These are phyloP conservation scores for Drosophila prolongata DNA, from an alignment of 2,888 invertebrate species.

Conservation along the genomic window DNA sequence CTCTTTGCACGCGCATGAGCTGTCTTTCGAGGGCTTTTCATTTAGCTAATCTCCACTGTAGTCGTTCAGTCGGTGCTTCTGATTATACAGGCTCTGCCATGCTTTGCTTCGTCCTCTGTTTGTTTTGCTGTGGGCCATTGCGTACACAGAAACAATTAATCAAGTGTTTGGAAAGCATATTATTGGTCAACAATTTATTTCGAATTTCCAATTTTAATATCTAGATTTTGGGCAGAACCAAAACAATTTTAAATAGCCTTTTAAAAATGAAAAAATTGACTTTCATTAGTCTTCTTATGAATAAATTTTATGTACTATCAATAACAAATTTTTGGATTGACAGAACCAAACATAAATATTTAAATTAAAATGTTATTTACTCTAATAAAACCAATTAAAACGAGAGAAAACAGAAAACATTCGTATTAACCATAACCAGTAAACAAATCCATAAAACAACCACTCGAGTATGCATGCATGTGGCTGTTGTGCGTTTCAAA, in stretches of 20 bases:
- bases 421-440: too few species aligned
- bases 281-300: too few species aligned
- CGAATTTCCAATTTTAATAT: too few species aligned
- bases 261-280: too few species aligned
- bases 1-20: slow-evolving; percentile 37
- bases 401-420: too few species aligned
- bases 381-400: too few species aligned
- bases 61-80: slow-evolving; percentile 36
- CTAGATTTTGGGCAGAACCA: too few species aligned
- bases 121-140: slow-evolving; percentile 21
- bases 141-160: background rate
- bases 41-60: slow-evolving; percentile 65
- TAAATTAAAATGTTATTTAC: too few species aligned
- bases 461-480: background rate
- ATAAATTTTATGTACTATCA: too few species aligned
- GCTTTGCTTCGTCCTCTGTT: slow-evolving; percentile 17
- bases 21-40: slow-evolving; percentile 54
- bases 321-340: too few species aligned
- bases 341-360: too few species aligned
- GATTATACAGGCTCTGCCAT: slow-evolving; percentile 37
- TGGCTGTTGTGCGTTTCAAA: background rate
- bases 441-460: background rate
- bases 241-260: too few species aligned
- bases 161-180: background rate
- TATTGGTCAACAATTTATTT: background rate